Evolutionary conservation across 2,888 invertebrate species (phyloP), one percentile per base, ranked within the genome.

Genomic region (Syrista parreyssii): DNA sequence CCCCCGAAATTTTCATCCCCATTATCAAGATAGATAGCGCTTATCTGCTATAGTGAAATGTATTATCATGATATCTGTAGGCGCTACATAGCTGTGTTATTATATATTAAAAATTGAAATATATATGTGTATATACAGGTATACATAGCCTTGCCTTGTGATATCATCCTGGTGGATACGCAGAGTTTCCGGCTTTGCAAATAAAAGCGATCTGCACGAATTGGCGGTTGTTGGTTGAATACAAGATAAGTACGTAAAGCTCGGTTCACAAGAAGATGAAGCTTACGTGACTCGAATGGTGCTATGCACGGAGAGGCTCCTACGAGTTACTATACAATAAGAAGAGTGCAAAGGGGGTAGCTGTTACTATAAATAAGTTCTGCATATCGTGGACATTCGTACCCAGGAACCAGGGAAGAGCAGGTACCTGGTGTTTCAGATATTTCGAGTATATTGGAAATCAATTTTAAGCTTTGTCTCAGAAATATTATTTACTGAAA

Each of bases 261-360:
- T 55, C 55, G 23, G 55, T 55, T 55, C 55, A 55, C 23, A 15
- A 55, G 40, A 55, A 55, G 55, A 40, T 23, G 23, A 55, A 55
- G 80, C 68, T 83, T 82, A 85, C 86, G 86, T 84, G 86, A 87
- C 82, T 82, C 69, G 79, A 81, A 75, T 83, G 81, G 78, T 82
- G 74, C 83, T 82, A 78, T 82, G 81, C 82, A 82, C 82, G 80
- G 79, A 75, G 73, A 74, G 74, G 72, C 80, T 79, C 76, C 77
- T 73, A 75, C 80, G 82, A 79, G 71, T 82, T 81, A 81, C 73
- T 79, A 79, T 80, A 68, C 75, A 74, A 78, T 15, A 71, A 55
- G 55, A 55, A 55, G 55, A 9, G 23, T 55, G 55, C 55, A 55
- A 55, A 55, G 55, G 55, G 55, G 23, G 55, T 55, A 55, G 55